Base-by-base conservation (phyloP, 2,888 invertebrate species). In the Drosophila cracens region DNA sequence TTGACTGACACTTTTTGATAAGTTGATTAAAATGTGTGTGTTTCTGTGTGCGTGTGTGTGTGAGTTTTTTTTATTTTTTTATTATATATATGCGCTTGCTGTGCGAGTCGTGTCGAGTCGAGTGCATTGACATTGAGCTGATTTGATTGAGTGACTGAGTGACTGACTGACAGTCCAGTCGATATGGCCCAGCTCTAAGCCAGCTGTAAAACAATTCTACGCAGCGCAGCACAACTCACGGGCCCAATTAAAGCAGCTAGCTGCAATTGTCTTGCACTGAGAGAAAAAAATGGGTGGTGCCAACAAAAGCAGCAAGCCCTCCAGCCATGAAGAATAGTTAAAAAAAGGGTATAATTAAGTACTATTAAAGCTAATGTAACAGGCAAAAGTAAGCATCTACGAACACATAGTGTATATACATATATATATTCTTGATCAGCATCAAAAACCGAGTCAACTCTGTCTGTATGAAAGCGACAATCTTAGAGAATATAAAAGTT, bases 1-100 rank as follows among this genome's bases (percentile, higher is more conserved):
- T 90, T 90, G 90, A 86, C 88, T 86, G 89, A 91, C 89, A 86
- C 86, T 83, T 89, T 90, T 87, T 90, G 90, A 90, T 90, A 90
- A 90, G 91, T 90, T 90, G 91, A 90, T 90, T 90, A 90, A 87
- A 91, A 91, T 91, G 89, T 89, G 46, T 40, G 40, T n/a, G 40
- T 5, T 2, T 40, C n/a, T n/a, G 40, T 5, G 38, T 40, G 38
- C n/a, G n/a, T 40, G 11, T 40, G n/a, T n/a, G 4, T n/a, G 40
- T n/a, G n/a, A 7, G 36, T 36, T 10, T 13, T 11, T 80, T 78
- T 63, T 36, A 25, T 21, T 43, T 53, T 52, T 25, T 36, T 67
- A 25, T 5, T 25, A 36, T 34, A 34, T 21, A 33, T 34, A 27
- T 36, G 25, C 25, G 21, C 10, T 53, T 21, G 49, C 58, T 40